phyloP scores from a whole-genome alignment of 2,113 vertebrate species.

The Petaurus breviceps region DNA sequence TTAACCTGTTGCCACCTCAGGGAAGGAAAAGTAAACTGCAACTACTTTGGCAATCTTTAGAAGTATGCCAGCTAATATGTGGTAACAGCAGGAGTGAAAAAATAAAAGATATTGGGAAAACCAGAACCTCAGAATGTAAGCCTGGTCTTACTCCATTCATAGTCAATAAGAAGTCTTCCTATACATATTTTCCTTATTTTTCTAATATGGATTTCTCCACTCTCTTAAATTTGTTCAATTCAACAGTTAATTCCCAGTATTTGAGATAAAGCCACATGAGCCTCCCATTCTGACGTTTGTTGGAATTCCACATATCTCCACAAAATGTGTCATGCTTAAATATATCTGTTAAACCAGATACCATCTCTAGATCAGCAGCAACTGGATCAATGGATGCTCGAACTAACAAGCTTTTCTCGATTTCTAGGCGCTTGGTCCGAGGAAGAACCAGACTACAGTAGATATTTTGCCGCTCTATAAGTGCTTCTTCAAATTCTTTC shows the following conservation, averaged over 20 bases:
- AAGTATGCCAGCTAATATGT: background rate
- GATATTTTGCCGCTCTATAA: slow-evolving; percentile 91
- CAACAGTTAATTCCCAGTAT: slow-evolving; percentile 92
- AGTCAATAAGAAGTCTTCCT: background rate
- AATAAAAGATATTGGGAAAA: fast-evolving
- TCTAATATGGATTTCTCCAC: slow-evolving; percentile 87
- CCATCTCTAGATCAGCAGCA: slow-evolving; percentile 85
- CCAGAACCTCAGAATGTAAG: too few relatives aligned
- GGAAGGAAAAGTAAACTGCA: background rate
- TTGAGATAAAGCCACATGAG: slow-evolving; percentile 98
- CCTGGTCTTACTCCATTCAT: background rate
- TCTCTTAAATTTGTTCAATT: slow-evolving; percentile 89
- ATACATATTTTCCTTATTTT: slow-evolving; percentile 51
- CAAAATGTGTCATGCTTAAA: slow-evolving; percentile 94
- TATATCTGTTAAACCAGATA: slow-evolving; percentile 91
- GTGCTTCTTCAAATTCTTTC: slow-evolving; percentile 88
- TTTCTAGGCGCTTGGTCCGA: slow-evolving; percentile 86
- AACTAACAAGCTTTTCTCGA: slow-evolving; percentile 92
- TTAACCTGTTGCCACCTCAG: background rate
- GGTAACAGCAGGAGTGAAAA: background rate
- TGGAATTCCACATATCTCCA: slow-evolving; percentile 89
- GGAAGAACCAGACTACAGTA: slow-evolving; percentile 92
- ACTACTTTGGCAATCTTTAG: background rate
- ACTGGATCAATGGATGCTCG: slow-evolving; percentile 88
- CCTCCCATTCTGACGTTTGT: slow-evolving; percentile 91